Base-by-base conservation (phyloP, 2,888 invertebrate species). In the Andrena haemorrhoa region DNA sequence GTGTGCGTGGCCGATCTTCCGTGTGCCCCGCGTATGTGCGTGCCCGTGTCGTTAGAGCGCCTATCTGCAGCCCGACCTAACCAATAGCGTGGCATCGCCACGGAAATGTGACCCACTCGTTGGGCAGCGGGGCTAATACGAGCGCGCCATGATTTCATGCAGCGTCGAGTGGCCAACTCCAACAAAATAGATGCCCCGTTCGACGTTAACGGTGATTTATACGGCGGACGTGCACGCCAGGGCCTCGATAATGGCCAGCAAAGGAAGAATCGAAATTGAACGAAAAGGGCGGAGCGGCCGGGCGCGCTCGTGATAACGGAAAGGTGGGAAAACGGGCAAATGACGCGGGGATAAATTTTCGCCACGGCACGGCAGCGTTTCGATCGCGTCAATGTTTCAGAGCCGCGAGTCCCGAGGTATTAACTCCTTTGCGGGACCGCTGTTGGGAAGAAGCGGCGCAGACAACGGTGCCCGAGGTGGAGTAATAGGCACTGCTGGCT, bases 1-100 rank as follows among this genome's bases (percentile, higher is more conserved):
- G 79, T 79, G 41, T 64, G 51, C 51, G 41, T 41, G 23, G 2
- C 12, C 12, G 53, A 77, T 78, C 63, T 78, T 63, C 72, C 63
- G 35, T 33, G 74, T 63, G 53, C 49, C 49, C 58, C 33, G 60
- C 70, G 47, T 58, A 31, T 56, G 7, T 29, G 51, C 65, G 60
- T 70, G 33, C 35, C 63, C 74, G 20, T 65, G 60, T 69, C 83
- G 33, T 74, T 72, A 65, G 51, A 76, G 31, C 71, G 20, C 65
- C 72, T 82, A 73, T 70, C 75, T 75, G 75, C 51, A 65, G 69
- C 60, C 68, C 64, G 84, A 82, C 77, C 78, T 58, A 60, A 74
- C 79, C 72, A 78, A 63, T 65, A 60, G 56, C 58, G 51, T 41
- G 26, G 26, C 58, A 84, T 51, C 65, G 58, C 61, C 29, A 47